These are phyloP conservation scores for Poecilus cupreus DNA, from an alignment of 2,888 invertebrate genomes.

Conservation along the genomic window DNA sequence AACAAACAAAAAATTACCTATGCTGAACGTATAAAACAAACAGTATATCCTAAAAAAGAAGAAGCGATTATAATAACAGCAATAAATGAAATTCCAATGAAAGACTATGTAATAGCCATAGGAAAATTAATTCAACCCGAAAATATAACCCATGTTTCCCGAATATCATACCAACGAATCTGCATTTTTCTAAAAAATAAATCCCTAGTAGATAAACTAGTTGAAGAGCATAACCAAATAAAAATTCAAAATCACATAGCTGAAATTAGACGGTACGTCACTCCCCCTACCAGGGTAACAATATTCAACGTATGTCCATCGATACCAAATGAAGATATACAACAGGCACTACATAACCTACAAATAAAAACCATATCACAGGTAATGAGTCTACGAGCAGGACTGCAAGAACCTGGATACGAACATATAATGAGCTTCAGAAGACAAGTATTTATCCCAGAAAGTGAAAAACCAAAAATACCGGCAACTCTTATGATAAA, in stretches of 20 bases:
- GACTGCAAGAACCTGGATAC: not conserved
- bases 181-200: conserved; percentile 43
- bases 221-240: conserved; percentile 10
- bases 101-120: conserved; percentile 14
- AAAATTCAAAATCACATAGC: not conserved
- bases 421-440: conserved; percentile 1
- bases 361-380: not conserved
- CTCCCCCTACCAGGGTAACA: conserved; percentile 43
- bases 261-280: conserved; percentile 15
- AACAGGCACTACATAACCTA: not conserved
- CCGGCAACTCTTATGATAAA: too few species aligned
- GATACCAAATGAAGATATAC: conserved; percentile 31
- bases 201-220: conserved; percentile 40
- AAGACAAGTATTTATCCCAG: not conserved
- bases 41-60: not conserved
- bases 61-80: conserved; percentile 10
- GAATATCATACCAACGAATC: conserved; percentile 41
- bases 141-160: conserved; percentile 37
- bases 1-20: too few species aligned
- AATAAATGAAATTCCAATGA: not conserved
- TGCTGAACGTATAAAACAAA: too few species aligned
- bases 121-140: conserved; percentile 39
- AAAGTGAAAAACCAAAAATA: not conserved
- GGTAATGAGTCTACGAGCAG: not conserved
- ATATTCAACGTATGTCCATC: conserved; percentile 40